phyloP scores from a whole-genome alignment of 2,888 invertebrate species.

The Tipula vernalis region DNA sequence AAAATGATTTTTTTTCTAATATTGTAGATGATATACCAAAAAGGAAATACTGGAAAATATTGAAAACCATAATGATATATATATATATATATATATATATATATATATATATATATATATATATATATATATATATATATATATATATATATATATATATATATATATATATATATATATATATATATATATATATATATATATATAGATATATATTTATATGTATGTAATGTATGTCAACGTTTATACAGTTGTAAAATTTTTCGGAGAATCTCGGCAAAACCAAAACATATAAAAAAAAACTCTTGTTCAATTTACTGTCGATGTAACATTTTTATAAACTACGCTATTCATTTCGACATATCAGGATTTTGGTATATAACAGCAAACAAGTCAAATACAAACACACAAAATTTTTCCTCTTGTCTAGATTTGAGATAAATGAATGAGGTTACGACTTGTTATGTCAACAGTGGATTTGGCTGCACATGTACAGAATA shows the following conservation, averaged over 20 bases:
- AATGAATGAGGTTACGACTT: not conserved
- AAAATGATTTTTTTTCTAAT: not conserved
- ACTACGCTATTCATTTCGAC: not conserved
- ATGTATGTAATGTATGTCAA: not conserved
- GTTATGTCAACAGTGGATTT: not conserved
- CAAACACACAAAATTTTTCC: not conserved
- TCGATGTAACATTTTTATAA: not conserved
- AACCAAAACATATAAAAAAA: not conserved
- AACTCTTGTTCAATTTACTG: not conserved
- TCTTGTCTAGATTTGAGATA: not conserved
- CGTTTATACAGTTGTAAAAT: not conserved
- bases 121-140: too few species aligned
- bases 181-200: too few species aligned
- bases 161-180: too few species aligned
- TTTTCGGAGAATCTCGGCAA: not conserved
- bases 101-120: too few species aligned
- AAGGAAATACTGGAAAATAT: not conserved
- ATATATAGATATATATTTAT: too few species aligned
- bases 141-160: too few species aligned
- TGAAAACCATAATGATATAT: not conserved
- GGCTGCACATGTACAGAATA: not conserved
- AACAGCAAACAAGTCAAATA: not conserved
- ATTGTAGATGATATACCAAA: not conserved
- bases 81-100: too few species aligned
- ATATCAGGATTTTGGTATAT: not conserved